These are phyloP conservation scores for Xenopus borealis DNA, from an alignment of 2,113 vertebrate genomes.

Conservation along the genomic window DNA sequence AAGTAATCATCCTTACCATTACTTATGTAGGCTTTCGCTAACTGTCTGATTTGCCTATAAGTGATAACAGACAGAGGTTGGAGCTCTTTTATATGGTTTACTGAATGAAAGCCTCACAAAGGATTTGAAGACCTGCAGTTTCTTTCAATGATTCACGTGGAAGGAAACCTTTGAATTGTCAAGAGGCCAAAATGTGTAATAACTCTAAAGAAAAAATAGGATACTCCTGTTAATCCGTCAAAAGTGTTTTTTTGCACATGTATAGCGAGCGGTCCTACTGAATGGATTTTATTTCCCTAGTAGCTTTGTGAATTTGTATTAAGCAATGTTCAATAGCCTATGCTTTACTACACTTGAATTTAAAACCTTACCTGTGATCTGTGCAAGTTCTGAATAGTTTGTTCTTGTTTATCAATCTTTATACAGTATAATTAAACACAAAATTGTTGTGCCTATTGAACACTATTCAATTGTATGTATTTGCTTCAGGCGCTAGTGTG, in stretches of 20 bases:
- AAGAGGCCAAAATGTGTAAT: conserved; percentile 53
- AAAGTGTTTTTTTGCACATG: not conserved
- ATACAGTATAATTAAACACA: too few species aligned
- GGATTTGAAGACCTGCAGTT: conserved; percentile 49
- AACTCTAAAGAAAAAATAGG: not conserved
- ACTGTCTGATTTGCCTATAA: conserved; percentile 14
- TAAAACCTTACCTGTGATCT: too few species aligned
- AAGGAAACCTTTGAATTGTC: conserved; percentile 53
- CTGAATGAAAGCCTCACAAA: conserved; percentile 49
- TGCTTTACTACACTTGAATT: too few species aligned
- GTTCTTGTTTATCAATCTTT: too few species aligned
- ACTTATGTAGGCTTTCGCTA: conserved; percentile 48
- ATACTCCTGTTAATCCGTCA: conserved; percentile 4
- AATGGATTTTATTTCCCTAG: too few species aligned
- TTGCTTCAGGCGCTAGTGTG: too few species aligned
- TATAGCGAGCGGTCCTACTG: too few species aligned
- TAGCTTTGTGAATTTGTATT: too few species aligned
- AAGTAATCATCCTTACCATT: conserved; percentile 61
- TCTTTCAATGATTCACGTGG: conserved; percentile 52
- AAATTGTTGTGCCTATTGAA: too few species aligned
- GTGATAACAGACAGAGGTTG: not conserved
- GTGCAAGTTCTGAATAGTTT: too few species aligned
- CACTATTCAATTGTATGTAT: too few species aligned
- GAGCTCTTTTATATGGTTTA: conserved; percentile 63
- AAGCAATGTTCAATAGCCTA: too few species aligned